These are phyloP conservation scores for Syngnathus acus DNA, from an alignment of 2,797 vertebrate genomes.

Conservation along the genomic window DNA sequence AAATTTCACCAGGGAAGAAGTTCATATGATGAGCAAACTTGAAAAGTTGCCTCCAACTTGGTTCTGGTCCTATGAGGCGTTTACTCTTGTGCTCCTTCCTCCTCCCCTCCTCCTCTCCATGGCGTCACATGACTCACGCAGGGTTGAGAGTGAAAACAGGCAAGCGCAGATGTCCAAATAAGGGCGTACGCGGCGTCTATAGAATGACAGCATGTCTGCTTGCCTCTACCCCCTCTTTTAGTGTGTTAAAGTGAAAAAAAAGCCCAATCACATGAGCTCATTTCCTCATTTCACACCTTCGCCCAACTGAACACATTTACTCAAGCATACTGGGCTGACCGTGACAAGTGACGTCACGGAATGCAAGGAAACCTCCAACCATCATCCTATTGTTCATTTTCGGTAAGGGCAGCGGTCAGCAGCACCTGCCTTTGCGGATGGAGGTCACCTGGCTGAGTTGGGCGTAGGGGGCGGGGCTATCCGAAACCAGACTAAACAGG, in stretches of 20 bases:
- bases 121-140: neutral
- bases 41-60: no score
- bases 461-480: slow-evolving; percentile 42
- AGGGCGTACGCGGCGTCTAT: slow-evolving; percentile 32
- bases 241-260: neutral
- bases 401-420: no score
- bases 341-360: no score
- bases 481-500: slow-evolving; percentile 73
- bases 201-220: slow-evolving; percentile 41
- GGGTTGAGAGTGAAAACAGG: neutral
- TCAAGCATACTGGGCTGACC: no score
- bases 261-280: neutral
- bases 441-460: no score
- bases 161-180: slow-evolving; percentile 59
- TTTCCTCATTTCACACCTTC: neutral
- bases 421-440: no score
- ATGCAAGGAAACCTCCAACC: no score
- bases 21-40: neutral
- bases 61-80: neutral
- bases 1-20: neutral
- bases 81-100: neutral
- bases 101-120: accelerated
- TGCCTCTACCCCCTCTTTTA: slow-evolving; percentile 10
- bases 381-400: no score
- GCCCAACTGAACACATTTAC: neutral